Percentiles rank a stretch among this genome's conserved stretches.
Evolutionary conservation across 2,113 vertebrate species (phyloP).

Genomic region (Furnarius figulus): DNA sequence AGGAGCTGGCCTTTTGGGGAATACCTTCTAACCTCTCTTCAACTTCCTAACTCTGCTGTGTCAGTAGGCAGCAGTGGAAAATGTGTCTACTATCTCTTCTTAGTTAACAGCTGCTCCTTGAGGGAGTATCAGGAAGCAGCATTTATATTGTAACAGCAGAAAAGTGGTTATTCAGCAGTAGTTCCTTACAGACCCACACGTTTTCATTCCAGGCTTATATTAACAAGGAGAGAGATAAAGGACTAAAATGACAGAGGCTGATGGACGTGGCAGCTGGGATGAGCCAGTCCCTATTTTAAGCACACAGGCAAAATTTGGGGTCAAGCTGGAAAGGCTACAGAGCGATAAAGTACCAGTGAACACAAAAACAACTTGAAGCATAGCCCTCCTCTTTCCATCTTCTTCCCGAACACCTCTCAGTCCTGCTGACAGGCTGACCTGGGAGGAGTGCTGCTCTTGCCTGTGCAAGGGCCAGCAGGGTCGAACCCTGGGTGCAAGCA

Average conservation of each 20-base stretch:
- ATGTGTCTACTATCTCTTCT: not conserved
- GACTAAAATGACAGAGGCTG: slow-evolving; percentile 26
- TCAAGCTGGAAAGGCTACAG: slow-evolving; percentile 20
- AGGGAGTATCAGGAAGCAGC: not conserved
- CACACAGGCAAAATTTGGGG: slow-evolving; percentile 18
- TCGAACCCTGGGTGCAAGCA: not conserved
- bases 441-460: not conserved
- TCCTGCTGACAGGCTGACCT: not conserved
- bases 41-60: not conserved
- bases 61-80: not conserved
- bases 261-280: slow-evolving; percentile 61
- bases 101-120: not conserved
- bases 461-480: not conserved
- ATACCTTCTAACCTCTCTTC: not conserved
- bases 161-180: not conserved
- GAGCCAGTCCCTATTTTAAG: slow-evolving; percentile 62
- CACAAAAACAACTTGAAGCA: slow-evolving; percentile 2
- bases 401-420: not conserved
- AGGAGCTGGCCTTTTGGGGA: not conserved
- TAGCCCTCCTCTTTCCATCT: not conserved
- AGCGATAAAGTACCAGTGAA: slow-evolving; percentile 5
- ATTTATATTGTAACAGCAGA: not conserved
- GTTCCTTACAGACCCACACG: not conserved
- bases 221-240: slow-evolving; percentile 46
- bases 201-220: slow-evolving; percentile 30